Evolutionary conservation across 2,888 invertebrate species (phyloP), one percentile per base, ranked within the genome.

Genomic region (Dromius quadrimaculatus): DNA sequence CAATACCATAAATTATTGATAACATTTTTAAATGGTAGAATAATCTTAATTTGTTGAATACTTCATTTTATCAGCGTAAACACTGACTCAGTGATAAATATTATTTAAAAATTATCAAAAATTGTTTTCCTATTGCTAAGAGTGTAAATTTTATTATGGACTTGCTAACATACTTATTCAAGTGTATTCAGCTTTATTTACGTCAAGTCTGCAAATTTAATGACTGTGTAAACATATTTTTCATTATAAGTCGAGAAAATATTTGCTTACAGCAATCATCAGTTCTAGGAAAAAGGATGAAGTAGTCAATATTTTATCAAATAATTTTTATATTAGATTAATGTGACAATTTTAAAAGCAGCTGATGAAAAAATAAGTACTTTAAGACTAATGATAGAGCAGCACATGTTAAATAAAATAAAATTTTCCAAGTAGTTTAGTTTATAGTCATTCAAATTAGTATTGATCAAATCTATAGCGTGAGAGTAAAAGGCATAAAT

Each of bases 31-130:
- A n/a, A n/a, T n/a, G n/a, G n/a, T n/a, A n/a, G 28, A 28, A 8
- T 8, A 28, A 28, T 28, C 28, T 8, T 28, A 8, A 28, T 28
- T 28, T 28, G 28, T 28, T 28, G n/a, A n/a, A n/a, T n/a, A n/a
- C n/a, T n/a, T n/a, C n/a, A 11, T 36, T 36, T 36, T 36, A 36
- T 36, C 36, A 36, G 8, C 36, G 36, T 36, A 36, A 36, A 36
- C 11, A 36, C 13, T 41, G 41, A 41, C 15, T 41, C 41, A 41
- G 3, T 41, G 41, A 41, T 41, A 41, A 41, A 6, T 9, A 36
- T 3, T 36, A 36, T 4, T 41, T 15, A 1, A 41, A 0, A 41
- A 15, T 41, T 15, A 2, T 15, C 3, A 11, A 15, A 11, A 41
- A 41, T 41, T 41, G 15, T 41, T 13, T 41, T 41, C 13, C 28